Base-by-base conservation (phyloP, 2,113 vertebrate genomes). In the Cyphomyrus plagiostoma region DNA sequence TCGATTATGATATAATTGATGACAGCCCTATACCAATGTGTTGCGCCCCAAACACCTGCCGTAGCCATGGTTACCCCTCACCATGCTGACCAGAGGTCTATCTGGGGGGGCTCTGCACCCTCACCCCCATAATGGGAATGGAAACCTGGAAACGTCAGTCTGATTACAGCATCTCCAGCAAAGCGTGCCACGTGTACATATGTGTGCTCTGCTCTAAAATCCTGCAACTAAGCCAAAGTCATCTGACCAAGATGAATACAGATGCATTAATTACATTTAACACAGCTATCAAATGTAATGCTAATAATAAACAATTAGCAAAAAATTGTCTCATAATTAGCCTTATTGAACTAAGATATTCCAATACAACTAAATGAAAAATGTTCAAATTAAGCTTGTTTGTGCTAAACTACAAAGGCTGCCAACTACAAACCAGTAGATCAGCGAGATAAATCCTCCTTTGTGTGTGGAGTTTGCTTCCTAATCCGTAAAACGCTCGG, bases 281-380 rank as follows among this genome's bases (percentile, higher is more conserved):
- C 46, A 48, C 80, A 35, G n/a, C 50, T 53, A 87, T 87, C 39
- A 87, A 26, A 53, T 53, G 4, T 87, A 87, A 52, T 30, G 53
- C 30, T 56, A 15, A 86, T 50, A 13, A 26, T 50, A 49, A 53
- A 58, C 56, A 86, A 86, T 15, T 46, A 23, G 45, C 49, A 86
- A 9, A 50, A n/a, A 10, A 30, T 15, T 50, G 23, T 50, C 84
- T 30, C n/a, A 49, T 52, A 86, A 86, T 87, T 30, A 56, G 50
- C 85, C 85, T 56, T 56, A 19, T 56, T 39, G 85, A 87, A 87
- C 15, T 39, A 50, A 52, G 50, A n/a, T 52, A 86, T 86, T 86
- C 85, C 49, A 52, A 35, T 35, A 52, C 52, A 35, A 35, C 26
- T 49, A 13, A 86, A 86, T 86, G 48, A 86, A 86, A 86, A 52